A percentile compares a stretch with the other conserved stretches of the same genome.
Conservation (phyloP, 2,888 invertebrate genomes). For the Patella pellucida region DNA sequence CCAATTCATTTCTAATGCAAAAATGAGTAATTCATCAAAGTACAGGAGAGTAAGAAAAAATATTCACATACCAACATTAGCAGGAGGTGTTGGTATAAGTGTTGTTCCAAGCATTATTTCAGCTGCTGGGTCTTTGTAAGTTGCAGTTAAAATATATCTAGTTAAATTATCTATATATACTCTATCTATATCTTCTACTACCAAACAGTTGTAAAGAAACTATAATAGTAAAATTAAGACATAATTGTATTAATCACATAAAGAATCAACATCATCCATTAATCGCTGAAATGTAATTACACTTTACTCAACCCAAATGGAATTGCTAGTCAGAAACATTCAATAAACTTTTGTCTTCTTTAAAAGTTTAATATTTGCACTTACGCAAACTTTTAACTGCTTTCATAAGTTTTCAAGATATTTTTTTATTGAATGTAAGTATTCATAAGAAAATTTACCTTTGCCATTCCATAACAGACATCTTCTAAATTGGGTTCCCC, state of each 20-base stretch:
- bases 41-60: not conserved
- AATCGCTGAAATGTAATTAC: too few species aligned
- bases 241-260: not conserved
- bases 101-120: slow-evolving; percentile 52
- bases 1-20: too few species aligned
- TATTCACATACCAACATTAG: slow-evolving; percentile 60
- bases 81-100: slow-evolving; percentile 61
- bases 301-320: too few species aligned
- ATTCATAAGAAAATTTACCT: slow-evolving; percentile 31
- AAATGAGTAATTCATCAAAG: not conserved
- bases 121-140: slow-evolving; percentile 52
- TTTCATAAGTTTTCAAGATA: too few species aligned
- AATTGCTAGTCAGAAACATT: too few species aligned
- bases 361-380: too few species aligned
- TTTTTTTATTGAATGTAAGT: too few species aligned
- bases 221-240: slow-evolving; percentile 29
- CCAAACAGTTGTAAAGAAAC: slow-evolving; percentile 57
- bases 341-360: too few species aligned
- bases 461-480: slow-evolving; percentile 40
- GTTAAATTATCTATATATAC: slow-evolving; percentile 55
- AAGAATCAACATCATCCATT: too few species aligned
- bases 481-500: slow-evolving; percentile 47
- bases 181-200: slow-evolving; percentile 54
- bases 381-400: too few species aligned
- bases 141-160: slow-evolving; percentile 46